Base-by-base conservation (phyloP, 2,888 invertebrate genomes). In the Orchesellides sinensis region DNA sequence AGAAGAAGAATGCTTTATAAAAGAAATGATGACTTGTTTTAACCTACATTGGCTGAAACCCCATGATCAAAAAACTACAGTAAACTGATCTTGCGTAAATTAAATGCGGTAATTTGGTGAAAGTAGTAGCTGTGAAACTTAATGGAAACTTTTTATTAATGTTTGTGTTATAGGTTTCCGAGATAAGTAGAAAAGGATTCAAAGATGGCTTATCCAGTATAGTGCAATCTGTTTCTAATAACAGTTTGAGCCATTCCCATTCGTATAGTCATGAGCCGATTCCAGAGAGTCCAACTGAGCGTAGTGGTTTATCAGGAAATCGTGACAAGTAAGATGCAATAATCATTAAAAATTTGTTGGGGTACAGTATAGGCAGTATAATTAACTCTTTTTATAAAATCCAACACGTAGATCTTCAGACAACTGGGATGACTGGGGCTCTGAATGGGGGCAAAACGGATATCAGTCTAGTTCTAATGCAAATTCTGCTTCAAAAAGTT, bases 191-290 rank as follows among this genome's bases (percentile, higher is more conserved):
- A 65, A 88, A 88, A 74, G 88, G 88, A 66, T 21, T 88, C 8
- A 87, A 86, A 27, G 88, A 88, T 40, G 87, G 87, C 47, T 32
- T 88, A n/a, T 88, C 88, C 3, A 84, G 87, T 61, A 85, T 88
- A 54, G 86, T 87, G 4, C 83, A 85, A 12, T 88, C 88, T 3
- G 78, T 84, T 3, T 88, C 87, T 14, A 83, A 65, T 45, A 83
- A 78, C 21, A 87, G 85, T 63, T 66, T 87, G 77, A 87, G 78
- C 49, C 77, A 83, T 80, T 84, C 84, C 29, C 75, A 81, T 47
- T 86, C 85, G 0, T 77, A 85, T 63, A 83, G 87, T n/a, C 87
- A 87, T 70, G 87, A 88, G 59, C 83, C 77, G 35, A 85, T 87
- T 72, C 87, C 87, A 6, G 87, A 87, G 23, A 80, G 78, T 32